These are phyloP conservation scores for Haemorhous mexicanus DNA, from an alignment of 2,113 vertebrate species.

Conservation along the genomic window DNA sequence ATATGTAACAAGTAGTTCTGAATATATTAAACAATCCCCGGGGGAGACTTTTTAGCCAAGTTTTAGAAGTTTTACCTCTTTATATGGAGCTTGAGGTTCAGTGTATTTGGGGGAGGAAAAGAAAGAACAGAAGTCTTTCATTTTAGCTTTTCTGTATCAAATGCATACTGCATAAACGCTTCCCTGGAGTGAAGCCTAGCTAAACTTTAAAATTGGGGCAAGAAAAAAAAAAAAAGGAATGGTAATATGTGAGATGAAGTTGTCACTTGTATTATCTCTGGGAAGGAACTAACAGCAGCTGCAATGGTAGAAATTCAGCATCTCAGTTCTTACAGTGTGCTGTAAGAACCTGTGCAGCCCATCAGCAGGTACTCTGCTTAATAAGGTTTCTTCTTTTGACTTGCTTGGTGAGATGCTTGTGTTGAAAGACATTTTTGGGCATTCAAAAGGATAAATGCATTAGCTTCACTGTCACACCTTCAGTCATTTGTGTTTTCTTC, in stretches of 20 bases:
- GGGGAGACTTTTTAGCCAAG: slow-evolving; percentile 25
- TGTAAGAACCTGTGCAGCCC: background rate
- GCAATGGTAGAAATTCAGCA: background rate
- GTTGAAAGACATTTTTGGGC: background rate
- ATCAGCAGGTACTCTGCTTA: background rate
- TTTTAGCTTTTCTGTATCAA: background rate
- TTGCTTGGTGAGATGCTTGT: background rate
- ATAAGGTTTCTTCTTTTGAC: background rate
- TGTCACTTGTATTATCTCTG: background rate
- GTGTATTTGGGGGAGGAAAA: background rate
- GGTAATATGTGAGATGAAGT: background rate
- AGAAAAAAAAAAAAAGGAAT: background rate
- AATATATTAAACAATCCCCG: slow-evolving; percentile 12
- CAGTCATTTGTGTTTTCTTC: background rate
- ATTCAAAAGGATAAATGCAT: background rate
- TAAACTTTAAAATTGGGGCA: slow-evolving; percentile 7
- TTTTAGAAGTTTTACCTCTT: background rate
- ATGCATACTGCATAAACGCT: background rate
- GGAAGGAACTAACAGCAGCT: background rate
- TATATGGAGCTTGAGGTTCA: background rate
- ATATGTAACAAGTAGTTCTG: background rate
- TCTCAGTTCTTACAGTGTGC: background rate
- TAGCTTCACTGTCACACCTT: background rate
- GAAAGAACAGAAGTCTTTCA: slow-evolving; percentile 7
- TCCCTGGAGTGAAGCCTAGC: slow-evolving; percentile 5